phyloP scores from a whole-genome alignment of 1,140 invertebrate genomes.

The Drosophila bocqueti region DNA sequence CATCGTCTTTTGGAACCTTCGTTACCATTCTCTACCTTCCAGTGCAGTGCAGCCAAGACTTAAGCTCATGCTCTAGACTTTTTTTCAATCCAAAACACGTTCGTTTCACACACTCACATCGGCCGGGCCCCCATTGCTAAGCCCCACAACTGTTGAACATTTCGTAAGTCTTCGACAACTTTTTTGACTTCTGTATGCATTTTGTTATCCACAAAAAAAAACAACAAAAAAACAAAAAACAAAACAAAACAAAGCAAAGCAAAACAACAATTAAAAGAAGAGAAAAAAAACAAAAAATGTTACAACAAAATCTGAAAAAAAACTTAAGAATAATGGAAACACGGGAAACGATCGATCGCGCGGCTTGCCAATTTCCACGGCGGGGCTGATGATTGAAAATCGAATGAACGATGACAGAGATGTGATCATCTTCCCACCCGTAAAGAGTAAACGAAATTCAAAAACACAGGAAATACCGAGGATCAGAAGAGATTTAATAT shows the following conservation, averaged over 20 bases:
- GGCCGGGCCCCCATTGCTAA: slow-evolving; percentile 10
- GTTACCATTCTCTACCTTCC: slow-evolving; percentile 20
- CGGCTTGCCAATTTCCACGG: slow-evolving; percentile 9
- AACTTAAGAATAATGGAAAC: slow-evolving; percentile 9
- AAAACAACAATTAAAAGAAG: not conserved
- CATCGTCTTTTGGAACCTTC: slow-evolving; percentile 18
- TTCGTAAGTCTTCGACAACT: slow-evolving; percentile 27
- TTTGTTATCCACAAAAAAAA: slow-evolving; percentile 30
- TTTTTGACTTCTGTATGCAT: slow-evolving; percentile 45
- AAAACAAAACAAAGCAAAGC: not conserved
- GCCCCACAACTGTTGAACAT: slow-evolving; percentile 32
- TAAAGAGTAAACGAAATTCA: not conserved
- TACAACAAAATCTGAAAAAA: slow-evolving; percentile 1
- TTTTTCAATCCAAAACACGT: not conserved
- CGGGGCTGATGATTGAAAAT: slow-evolving; percentile 8
- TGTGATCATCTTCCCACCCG: slow-evolving; percentile 20
- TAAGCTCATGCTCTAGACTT: slow-evolving; percentile 26
- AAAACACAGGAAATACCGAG: not conserved
- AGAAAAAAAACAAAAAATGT: not conserved
- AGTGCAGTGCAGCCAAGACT: slow-evolving; percentile 14
- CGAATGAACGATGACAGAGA: slow-evolving; percentile 2
- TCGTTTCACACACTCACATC: slow-evolving; percentile 11
- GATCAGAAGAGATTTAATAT: slow-evolving; percentile 18
- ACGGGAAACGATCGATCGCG: slow-evolving; percentile 23
- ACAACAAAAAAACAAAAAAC: not conserved